Conservation (phyloP, 2,113 vertebrate species). For the Equus przewalskii region DNA sequence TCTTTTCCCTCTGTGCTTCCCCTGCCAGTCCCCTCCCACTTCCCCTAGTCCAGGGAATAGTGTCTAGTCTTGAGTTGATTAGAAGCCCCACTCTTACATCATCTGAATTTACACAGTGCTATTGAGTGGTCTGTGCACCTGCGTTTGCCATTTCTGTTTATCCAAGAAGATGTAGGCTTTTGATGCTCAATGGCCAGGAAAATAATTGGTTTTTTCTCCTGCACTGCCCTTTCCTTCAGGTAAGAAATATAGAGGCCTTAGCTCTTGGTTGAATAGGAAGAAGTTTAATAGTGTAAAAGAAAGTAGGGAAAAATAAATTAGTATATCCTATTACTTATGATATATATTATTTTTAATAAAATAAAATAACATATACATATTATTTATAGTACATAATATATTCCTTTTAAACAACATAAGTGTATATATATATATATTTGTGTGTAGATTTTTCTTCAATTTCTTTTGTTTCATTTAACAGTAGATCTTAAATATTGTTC, state of each 20-base stretch:
- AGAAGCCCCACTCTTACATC: neutral
- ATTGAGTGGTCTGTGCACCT: neutral
- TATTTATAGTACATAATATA: neutral
- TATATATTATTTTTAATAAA: neutral
- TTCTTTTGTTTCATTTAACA: neutral
- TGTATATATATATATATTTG: neutral
- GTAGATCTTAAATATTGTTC: neutral
- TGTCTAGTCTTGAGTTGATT: neutral
- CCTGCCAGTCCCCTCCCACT: neutral
- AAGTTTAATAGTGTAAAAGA: neutral
- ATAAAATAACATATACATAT: neutral
- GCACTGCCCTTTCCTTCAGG: neutral
- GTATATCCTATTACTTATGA: neutral
- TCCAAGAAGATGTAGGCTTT: neutral
- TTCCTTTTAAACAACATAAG: neutral
- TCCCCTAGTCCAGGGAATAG: neutral
- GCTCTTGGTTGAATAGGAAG: neutral
- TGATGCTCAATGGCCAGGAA: neutral
- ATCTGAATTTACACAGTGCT: neutral
- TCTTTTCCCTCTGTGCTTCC: neutral
- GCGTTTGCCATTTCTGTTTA: neutral
- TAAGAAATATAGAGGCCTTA: neutral
- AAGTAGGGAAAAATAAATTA: neutral
- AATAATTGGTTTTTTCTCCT: neutral
- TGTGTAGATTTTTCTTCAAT: neutral